Percentiles rank a stretch among this genome's conserved stretches.
Conservation (phyloP, 2,797 vertebrate species). For the Syndactyla subalaris region DNA sequence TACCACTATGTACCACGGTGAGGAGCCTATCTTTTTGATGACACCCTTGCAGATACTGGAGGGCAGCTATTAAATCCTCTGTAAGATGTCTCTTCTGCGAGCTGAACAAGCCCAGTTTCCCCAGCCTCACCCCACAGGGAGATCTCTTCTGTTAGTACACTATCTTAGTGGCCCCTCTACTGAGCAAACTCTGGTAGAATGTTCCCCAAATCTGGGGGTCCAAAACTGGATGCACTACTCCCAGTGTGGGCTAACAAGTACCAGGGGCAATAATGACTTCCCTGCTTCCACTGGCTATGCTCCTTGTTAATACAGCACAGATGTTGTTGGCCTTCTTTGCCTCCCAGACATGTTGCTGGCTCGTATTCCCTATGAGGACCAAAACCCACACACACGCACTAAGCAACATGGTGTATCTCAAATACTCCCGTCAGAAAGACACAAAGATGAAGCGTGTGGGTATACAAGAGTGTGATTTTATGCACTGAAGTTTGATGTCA, state of each 20-base stretch:
- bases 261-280: neutral
- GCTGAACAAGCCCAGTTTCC: neutral
- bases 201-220: neutral
- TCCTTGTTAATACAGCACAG: neutral
- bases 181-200: neutral
- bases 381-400: neutral
- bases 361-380: neutral
- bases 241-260: neutral
- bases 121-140: neutral
- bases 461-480: neutral
- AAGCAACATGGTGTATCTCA: neutral
- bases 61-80: neutral
- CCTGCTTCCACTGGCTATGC: neutral
- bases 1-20: neutral
- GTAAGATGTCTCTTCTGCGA: neutral
- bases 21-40: neutral
- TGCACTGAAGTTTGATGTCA: neutral
- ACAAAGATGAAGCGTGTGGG: neutral
- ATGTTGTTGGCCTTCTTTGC: neutral
- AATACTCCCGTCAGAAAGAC: neutral
- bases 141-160: neutral
- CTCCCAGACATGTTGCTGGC: neutral
- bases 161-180: neutral
- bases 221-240: neutral
- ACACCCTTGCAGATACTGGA: neutral